Evolutionary conservation across 1,140 invertebrate genomes (phyloP), one percentile per base, ranked within the genome.

Genomic region (Patella vulgata): DNA sequence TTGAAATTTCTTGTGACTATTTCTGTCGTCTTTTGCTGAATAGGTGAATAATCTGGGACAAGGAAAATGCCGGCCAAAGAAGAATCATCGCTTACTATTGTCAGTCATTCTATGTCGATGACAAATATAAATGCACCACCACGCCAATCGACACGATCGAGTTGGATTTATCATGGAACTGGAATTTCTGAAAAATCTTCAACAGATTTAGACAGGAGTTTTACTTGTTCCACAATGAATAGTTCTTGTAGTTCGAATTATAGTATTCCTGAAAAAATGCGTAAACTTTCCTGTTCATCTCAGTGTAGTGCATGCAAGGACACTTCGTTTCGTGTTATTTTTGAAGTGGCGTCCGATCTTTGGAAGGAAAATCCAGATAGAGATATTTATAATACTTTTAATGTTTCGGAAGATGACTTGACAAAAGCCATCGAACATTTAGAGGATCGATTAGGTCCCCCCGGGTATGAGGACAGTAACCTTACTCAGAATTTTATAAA

Each of bases 361-460:
- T 81, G 79, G 79, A 75, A 73, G 50, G 79, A 79, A 25, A 78
- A 81, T 43, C 79, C 79, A 11, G 77, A 81, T 47, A 67, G 75
- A 19, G 79, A 81, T 48, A 64, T 68, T 19, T 81, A 74, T 61
- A 75, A 78, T 52, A 81, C 79, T 21, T 81, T 81, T 60, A 70
- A 71, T 12, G 77, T 81, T 19, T 79, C 79, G 0, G 79, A 81
- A 59, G 68, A 68, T n/a, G 76, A 81, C 36, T 66, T 81, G 5
- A 79, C 75, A 12, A 66, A 71, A 42, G 70, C 77, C 6, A 79
- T 79, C 56, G 59, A 70, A n/a, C 75, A 78, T 61, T 56, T 81
- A 33, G 79, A 81, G 61, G 72, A 71, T 42, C 68, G 74, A 57
- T 69, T 77, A 25, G 69, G 74, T 25, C 42, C 48, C 21, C 72